Evolutionary conservation across 1,140 invertebrate genomes (phyloP), one percentile per base, ranked within the genome.

Genomic region (Zaprionus taronus): DNA sequence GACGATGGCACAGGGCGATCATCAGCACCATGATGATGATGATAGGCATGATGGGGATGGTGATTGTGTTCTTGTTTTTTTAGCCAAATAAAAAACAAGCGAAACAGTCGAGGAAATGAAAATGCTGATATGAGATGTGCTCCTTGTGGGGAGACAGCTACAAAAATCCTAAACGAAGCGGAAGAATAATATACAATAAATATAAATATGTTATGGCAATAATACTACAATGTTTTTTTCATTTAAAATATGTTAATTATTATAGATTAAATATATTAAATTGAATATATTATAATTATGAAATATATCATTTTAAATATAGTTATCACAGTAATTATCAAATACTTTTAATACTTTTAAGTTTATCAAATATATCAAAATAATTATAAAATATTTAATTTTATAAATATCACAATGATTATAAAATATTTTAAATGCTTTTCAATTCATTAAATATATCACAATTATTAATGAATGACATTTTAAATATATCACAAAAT

Each of bases 1-100:
- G 81, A 87, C 79, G 81, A 84, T 89, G 82, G 60, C 53, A 38
- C 14, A 24, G 56, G 68, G 47, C 56, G 28, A 58, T 58, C 44
- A 80, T 74, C 61, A 67, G 47, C 34, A 66, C 26, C 17, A 34
- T 26, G 53, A 57, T 47, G 51, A 66, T 38, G 74, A 78, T 67
- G 7, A 31, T 31, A 31, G 57, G 68, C 63, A 67, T 64, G 73
- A 55, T 68, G 68, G 83, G 80, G 71, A 81, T 81, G 81, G 68
- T 83, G 83, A 87, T 75, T 85, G 72, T 58, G 56, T 75, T 78
- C 63, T 2, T 15, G 73, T 63, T 65, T 70, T 67, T 67, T 70
- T 72, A 34, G 34, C 44, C 11, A 57, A 26, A 77, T 77, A 72
- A 79, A 76, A 79, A 55, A 67, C 15, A 58, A 65, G 36, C 28